Base-by-base conservation (phyloP, 2,113 vertebrate genomes). In the Globicephala melas region DNA sequence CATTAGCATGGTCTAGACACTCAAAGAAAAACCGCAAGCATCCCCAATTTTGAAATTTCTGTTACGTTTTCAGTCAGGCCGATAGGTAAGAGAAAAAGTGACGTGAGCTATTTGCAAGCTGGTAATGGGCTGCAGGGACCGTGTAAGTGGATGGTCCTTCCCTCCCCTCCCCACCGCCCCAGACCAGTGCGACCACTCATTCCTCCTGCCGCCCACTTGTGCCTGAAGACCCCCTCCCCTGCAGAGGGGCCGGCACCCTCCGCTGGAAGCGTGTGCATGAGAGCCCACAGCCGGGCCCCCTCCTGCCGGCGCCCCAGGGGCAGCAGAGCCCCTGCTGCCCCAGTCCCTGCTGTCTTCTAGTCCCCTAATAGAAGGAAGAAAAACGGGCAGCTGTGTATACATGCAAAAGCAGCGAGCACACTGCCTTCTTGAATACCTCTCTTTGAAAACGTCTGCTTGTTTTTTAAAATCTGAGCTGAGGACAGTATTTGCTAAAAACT, bases 241-340 rank as follows among this genome's bases (percentile, higher is more conserved):
- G 18, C 21, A 21, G 41, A 62, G 13, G 13, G 15, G 9, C 18
- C 33, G 9, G 13, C 26, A 11, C 18, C 3, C 13, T 0, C 81
- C 9, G 0, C 0, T 4, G 65, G 38, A 12, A 5, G n/a, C 8
- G 0, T 6, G 7, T 10, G 44, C 9, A 3, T 0, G 1, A 25
- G 82, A 36, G 20, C 38, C 14, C 11, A 7, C 2, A 0, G n/a
- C 26, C 2, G 21, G 17, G 28, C 55, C 11, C 8, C 11, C 17
- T 41, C 21, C 70, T 12, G 8, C 44, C 28, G 1, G n/a, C 2
- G 5, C 5, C 12, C 20, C 13, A 15, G 55, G 41, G 55, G 58
- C 8, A 0, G 28, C 68, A 14, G 38, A 71, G 6, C 36, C 4
- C 1, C 86, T 28, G 18, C 60, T 15, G 33, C 3, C 92, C 20